Percentiles rank a stretch among this genome's conserved stretches.
phyloP scores from a whole-genome alignment of 1,140 invertebrate genomes.

The Megathymus violae region DNA sequence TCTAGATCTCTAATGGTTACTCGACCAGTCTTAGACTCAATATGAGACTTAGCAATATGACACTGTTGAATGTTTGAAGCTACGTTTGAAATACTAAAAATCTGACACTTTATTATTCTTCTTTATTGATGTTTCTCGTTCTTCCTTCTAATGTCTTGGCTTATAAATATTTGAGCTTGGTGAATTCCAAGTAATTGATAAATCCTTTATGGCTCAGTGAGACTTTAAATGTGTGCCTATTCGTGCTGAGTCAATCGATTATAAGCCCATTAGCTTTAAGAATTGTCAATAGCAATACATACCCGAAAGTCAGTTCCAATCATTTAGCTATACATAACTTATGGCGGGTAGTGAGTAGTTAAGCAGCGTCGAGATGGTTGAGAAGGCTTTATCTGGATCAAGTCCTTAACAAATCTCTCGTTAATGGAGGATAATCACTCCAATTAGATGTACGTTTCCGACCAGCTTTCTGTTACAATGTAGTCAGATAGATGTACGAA shows the following conservation, averaged over 20 bases:
- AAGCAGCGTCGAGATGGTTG: conserved; percentile 53
- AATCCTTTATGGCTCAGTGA: too few species aligned
- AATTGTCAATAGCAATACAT: conserved; percentile 3
- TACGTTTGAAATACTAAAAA: background rate
- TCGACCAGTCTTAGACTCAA: background rate
- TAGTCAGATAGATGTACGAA: conserved; percentile 1
- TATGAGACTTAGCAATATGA: background rate
- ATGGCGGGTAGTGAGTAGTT: conserved; percentile 39
- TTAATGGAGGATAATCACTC: conserved; percentile 58
- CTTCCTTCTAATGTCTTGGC: too few species aligned
- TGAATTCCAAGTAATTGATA: too few species aligned
- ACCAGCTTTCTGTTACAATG: conserved; percentile 14
- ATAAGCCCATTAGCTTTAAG: too few species aligned
- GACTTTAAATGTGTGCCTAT: too few species aligned
- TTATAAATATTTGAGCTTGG: too few species aligned
- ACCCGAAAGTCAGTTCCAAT: conserved; percentile 18
- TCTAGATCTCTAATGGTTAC: background rate
- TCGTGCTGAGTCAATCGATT: too few species aligned
- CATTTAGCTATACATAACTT: conserved; percentile 38
- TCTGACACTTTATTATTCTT: background rate
- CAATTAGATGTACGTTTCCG: conserved; percentile 50
- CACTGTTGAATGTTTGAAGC: background rate
- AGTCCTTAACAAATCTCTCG: conserved; percentile 58
- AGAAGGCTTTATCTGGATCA: conserved; percentile 56
- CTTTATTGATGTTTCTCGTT: too few species aligned